Base-by-base conservation (phyloP, 2,797 vertebrate species). In the Morus bassanus region DNA sequence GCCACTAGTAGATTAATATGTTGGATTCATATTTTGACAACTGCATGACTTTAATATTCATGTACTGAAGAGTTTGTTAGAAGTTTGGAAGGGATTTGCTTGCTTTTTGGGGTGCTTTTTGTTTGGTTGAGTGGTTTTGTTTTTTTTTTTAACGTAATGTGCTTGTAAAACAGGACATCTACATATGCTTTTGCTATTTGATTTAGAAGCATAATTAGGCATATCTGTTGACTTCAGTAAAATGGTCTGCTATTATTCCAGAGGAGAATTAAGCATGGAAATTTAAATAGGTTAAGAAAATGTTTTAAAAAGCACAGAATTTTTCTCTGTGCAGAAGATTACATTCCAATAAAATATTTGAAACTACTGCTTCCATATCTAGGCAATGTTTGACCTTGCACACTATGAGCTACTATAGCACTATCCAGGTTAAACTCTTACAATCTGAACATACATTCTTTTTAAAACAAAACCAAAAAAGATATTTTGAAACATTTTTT, bases 121-220 rank as follows among this genome's bases (percentile, higher is more conserved):
- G 8, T 25, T 46, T 8, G 3, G n/a, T n/a, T n/a, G n/a, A n/a
- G n/a, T n/a, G n/a, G n/a, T n/a, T 15, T 46, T 13, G 11, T 13
- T 30, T 18, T 7, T 3, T 3, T 19, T 27, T 3, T 10, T 28
- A n/a, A 6, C 0, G 0, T 13, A 28, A 28, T 14, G 1, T 33
- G 2, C 10, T 83, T 93, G 68, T 30, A 63, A 73, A 88, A 35
- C 10, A 53, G 23, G 16, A 35, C 4, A 56, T 10, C 9, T 8
- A 7, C 4, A 6, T 41, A 27, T 13, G 7, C 4, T 73, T 85
- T 77, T 80, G 2, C 7, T 51, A 5, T 70, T 89, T 59, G 1
- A 30, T 31, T 50, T 28, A n/a, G 48, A 60, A 77, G 23, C 5
- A 8, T 57, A 43, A 54, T 88, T 89, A 67, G 22, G 10, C 45